Percentiles rank a stretch among this genome's conserved stretches.
Conservation (phyloP, 2,113 vertebrate genomes). For the Ciconia boyciana region DNA sequence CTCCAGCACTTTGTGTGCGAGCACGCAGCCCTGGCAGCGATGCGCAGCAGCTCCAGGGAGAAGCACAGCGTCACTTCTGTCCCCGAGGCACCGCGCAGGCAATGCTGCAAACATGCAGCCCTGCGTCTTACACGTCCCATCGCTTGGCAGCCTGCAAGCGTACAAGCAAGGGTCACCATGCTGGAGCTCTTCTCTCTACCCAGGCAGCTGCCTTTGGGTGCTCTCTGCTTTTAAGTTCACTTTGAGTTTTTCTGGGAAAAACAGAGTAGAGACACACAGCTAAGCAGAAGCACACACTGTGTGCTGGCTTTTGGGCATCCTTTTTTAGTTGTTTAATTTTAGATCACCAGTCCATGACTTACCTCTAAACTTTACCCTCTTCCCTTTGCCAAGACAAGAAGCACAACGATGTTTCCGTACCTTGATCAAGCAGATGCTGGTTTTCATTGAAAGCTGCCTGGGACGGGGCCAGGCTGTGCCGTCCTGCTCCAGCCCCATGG, state of each 20-base stretch:
- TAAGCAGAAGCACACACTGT: not conserved
- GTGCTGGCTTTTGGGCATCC: not conserved
- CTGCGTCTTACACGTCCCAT: accelerated
- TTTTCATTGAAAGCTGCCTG: not conserved
- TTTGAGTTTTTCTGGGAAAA: not conserved
- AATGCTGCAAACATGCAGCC: not conserved
- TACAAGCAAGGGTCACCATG: not conserved
- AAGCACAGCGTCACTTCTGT: not conserved
- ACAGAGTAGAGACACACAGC: not conserved
- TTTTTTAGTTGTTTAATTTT: not conserved
- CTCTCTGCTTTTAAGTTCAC: not conserved
- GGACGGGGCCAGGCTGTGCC: not conserved
- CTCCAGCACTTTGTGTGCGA: not conserved
- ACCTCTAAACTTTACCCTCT: not conserved
- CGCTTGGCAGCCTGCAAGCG: accelerated
- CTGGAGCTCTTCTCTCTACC: not conserved
- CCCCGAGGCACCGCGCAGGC: accelerated
- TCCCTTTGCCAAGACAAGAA: not conserved
- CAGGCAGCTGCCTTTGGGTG: not conserved
- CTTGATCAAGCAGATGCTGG: not conserved
- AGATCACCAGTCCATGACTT: not conserved
- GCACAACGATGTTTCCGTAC: not conserved
- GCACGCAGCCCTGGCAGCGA: not conserved
- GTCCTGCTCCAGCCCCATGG: accelerated
- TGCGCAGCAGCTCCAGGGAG: accelerated